Evolutionary conservation across 2,888 invertebrate species (phyloP).

Genomic region (Ormyrus rosae): DNA sequence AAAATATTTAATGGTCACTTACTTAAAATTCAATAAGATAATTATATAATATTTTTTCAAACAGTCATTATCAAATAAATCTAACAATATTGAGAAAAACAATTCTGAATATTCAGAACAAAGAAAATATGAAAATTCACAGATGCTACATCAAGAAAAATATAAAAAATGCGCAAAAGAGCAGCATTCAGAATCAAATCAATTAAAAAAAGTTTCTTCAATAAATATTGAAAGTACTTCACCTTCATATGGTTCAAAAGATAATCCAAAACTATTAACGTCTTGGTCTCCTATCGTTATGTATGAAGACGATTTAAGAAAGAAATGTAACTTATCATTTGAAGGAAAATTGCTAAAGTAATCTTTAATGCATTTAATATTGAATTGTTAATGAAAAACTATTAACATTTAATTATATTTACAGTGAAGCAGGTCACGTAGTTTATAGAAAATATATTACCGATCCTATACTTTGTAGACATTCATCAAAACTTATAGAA

Average conservation of each 20-base stretch:
- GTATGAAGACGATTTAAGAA: constrained; percentile 43
- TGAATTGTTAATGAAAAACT: background rate
- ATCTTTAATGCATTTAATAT: constrained; percentile 29
- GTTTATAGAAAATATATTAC: constrained; percentile 64
- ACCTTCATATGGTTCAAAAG: constrained; percentile 59
- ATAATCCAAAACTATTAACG: constrained; percentile 64
- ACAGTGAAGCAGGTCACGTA: constrained; percentile 66
- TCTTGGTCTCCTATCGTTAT: constrained; percentile 67
- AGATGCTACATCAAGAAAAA: background rate
- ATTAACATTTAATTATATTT: constrained; percentile 11
- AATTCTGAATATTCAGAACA: background rate
- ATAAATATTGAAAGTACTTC: background rate
- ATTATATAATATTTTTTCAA: constrained; percentile 1
- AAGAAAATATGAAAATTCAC: background rate
- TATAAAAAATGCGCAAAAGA: constrained; percentile 10
- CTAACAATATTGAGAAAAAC: background rate
- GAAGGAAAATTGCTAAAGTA: constrained; percentile 70
- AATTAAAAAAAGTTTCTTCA: background rate
- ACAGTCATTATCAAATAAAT: background rate
- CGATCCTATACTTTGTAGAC: constrained; percentile 60
- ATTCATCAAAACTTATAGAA: constrained; percentile 63
- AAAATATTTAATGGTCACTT: background rate
- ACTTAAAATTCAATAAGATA: no score
- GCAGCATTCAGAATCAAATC: background rate
- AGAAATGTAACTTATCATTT: constrained; percentile 63